Evolutionary conservation across 2,888 invertebrate species (phyloP), one percentile per base, ranked within the genome.

Genomic region (Calliphora vomitoria): DNA sequence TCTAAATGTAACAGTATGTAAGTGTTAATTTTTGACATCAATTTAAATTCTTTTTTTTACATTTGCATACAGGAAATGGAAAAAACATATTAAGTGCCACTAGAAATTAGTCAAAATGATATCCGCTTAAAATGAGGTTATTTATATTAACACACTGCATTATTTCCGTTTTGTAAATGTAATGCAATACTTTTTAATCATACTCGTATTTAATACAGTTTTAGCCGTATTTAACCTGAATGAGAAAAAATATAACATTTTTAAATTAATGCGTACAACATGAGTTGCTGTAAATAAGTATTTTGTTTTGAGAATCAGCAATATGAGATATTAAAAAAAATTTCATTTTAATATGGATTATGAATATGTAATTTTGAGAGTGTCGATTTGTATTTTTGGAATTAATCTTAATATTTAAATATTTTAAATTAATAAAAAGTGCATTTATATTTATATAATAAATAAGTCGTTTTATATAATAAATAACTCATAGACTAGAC

Each of bases 91-190:
- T 72, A 72, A 72, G 71, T 38, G 18, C 47, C 44, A 68, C 44
- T 68, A 18, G 68, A 68, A 68, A 79, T 79, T 68, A 68, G 44
- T 68, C 66, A 78, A 78, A 38, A 78, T n/a, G 38, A 76, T 72
- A 55, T 72, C 71, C 71, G 71, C 20, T 41, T 41, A 38, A 18
- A 20, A 15, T 44, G 10, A 18, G 13, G 18, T 20, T 20, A 55
- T 55, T 11, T 69, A 31, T 71, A 18, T 50, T 35, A 55, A 8
- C 15, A 71, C 35, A 4, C 31, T 10, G 35, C 55, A 13, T 55
- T 15, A 55, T 11, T 71, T 71, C 71, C 71, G 71, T 71, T 31
- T 35, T 1, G 53, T 4, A 53, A 71, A 38, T 55, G 38, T 18
- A 64, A 38, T 53, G 11, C n/a, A 8, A 50, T 8, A 50, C n/a